phyloP scores from a whole-genome alignment of 2,888 invertebrate species.

The Magallana nippona region DNA sequence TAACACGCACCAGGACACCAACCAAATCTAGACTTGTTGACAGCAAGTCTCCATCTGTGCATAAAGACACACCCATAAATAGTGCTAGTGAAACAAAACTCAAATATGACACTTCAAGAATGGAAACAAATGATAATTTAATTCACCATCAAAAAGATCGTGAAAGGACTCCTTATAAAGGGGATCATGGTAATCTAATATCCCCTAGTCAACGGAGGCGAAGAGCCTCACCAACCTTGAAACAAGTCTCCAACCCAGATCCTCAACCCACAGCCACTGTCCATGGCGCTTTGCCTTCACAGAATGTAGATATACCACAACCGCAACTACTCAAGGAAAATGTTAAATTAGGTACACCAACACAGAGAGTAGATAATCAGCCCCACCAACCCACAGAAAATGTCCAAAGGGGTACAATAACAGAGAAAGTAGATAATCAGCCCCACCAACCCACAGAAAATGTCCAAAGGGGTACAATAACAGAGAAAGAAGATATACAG shows the following conservation, averaged over 20 bases:
- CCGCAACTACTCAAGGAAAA: no score
- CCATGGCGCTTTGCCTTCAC: neutral
- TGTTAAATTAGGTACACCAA: no score
- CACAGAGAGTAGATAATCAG: no score
- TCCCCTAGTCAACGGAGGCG: neutral
- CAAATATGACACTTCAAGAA: neutral
- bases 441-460: no score
- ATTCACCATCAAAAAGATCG: neutral
- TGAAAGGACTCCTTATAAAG: neutral
- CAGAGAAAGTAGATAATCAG: no score
- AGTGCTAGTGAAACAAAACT: conserved; percentile 15
- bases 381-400: no score
- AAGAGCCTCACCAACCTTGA: neutral
- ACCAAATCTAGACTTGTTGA: neutral
- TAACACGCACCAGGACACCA: neutral
- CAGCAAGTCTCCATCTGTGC: neutral
- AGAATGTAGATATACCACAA: neutral
- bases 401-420: no score
- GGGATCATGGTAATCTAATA: neutral
- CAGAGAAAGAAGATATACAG: no score
- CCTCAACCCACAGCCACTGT: neutral
- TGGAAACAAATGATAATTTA: neutral
- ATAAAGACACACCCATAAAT: conserved; percentile 4
- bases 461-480: no score
- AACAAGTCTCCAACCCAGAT: neutral